Evolutionary conservation across 2,888 invertebrate genomes (phyloP), one percentile per base, ranked within the genome.

Genomic region (Drosophila diplacantha): DNA sequence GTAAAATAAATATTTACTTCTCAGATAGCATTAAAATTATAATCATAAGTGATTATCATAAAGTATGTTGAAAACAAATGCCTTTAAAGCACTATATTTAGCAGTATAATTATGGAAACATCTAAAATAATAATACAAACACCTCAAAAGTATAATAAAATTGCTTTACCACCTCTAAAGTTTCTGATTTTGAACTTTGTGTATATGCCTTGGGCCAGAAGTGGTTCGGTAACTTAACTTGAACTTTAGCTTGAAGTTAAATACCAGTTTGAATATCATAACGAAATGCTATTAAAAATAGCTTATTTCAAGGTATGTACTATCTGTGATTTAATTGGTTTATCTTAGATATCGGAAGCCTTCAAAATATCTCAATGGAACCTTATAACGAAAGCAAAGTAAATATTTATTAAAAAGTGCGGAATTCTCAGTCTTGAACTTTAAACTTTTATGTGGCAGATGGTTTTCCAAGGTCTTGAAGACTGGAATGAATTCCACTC

Each of bases 141-240:
- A 14, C 14, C 14, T 22, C 8, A 38, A 14, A 12, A 20, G 18
- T 20, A 2, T 0, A 22, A 22, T 9, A 41, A n/a, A n/a, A n/a
- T 5, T 39, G 8, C 9, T 41, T 41, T 5, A 24, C 0, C 8
- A 22, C 20, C 20, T n/a, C 9, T n/a, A 8, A 43, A 43, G 16
- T 7, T 29, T 31, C 8, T 5, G 3, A 18, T 14, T 18, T 31
- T 18, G 44, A 44, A 44, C 29, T 29, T 44, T 29, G 44, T 29
- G 5, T 18, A 29, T 18, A 14, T 44, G 29, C 44, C 29, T 44
- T 8, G 26, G 29, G 29, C 29, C 18, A 44, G 8, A 44, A 18
- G 29, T 29, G 44, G 44, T 29, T 44, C 8, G 18, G 44, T 29
- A 44, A 14, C 18, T 44, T 29, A 44, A 44, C 29, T 44, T 44